A percentile compares a stretch with the other conserved stretches of the same genome.
Conservation (phyloP, 2,888 invertebrate species). For the Dicranocentrus wangi region DNA sequence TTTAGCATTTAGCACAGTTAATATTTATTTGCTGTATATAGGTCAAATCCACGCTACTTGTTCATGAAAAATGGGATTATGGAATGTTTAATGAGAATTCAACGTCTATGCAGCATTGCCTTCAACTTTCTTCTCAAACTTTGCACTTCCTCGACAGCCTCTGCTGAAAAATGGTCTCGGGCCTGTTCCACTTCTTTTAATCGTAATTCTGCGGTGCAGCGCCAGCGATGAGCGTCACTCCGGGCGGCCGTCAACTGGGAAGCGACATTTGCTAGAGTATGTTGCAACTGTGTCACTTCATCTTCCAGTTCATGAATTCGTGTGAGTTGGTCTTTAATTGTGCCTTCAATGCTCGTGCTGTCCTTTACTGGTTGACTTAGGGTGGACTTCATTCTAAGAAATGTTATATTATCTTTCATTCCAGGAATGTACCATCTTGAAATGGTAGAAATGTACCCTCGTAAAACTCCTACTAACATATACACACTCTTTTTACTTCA, state of each 20-base stretch:
- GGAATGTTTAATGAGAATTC: too few relatives aligned
- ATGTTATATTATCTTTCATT: too few relatives aligned
- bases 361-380: slow-evolving; percentile 72
- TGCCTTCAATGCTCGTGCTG: slow-evolving; percentile 70
- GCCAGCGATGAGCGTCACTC: slow-evolving; percentile 81
- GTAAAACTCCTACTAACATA: too few relatives aligned
- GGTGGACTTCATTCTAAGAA: slow-evolving; percentile 72
- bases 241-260: slow-evolving; percentile 77
- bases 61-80: too few relatives aligned
- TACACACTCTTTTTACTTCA: too few relatives aligned
- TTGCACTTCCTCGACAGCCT: slow-evolving; percentile 67
- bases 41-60: too few relatives aligned
- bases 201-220: slow-evolving; percentile 81
- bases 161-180: slow-evolving; percentile 75
- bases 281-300: slow-evolving; percentile 77
- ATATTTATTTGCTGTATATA: too few relatives aligned
- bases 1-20: too few relatives aligned
- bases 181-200: slow-evolving; percentile 81
- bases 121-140: slow-evolving; percentile 63
- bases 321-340: slow-evolving; percentile 71
- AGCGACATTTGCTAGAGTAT: slow-evolving; percentile 77
- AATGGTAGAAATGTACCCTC: too few relatives aligned
- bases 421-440: too few relatives aligned
- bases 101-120: too few relatives aligned
- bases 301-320: slow-evolving; percentile 77